Evolutionary conservation across 53 echinoderm and acorn worm species (phyloP).

Genomic region (Paracentrotus lividus): DNA sequence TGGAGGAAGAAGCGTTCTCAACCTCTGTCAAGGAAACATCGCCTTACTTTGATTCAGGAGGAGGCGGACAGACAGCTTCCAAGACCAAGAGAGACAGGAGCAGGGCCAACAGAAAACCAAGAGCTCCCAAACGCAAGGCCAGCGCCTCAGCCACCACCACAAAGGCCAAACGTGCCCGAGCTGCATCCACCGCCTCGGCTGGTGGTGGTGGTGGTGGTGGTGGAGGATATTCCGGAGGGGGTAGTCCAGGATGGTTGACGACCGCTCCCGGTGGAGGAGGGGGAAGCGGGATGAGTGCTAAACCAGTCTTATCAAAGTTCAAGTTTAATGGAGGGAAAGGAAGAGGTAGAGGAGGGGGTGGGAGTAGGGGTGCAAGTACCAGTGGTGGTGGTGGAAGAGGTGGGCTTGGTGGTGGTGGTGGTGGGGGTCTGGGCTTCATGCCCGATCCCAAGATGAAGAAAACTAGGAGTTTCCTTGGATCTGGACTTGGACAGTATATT

Average conservation of each 20-base stretch:
- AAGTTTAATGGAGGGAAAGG: constrained; percentile 67
- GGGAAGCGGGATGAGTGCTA: constrained; percentile 42
- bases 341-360: constrained; percentile 26
- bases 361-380: constrained; percentile 48
- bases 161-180: constrained; percentile 79
- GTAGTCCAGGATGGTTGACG: constrained; percentile 28
- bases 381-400: constrained; percentile 57
- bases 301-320: constrained; percentile 74
- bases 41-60: constrained; percentile 67
- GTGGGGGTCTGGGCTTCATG: constrained; percentile 80
- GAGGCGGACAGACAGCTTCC: background rate
- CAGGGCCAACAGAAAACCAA: constrained; percentile 47
- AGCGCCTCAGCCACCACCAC: constrained; percentile 61
- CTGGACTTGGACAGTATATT: background rate
- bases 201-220: background rate
- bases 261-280: constrained; percentile 21
- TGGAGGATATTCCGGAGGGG: background rate
- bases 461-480: constrained; percentile 76
- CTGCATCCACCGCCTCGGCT: constrained; percentile 64
- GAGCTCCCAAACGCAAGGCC: constrained; percentile 77
- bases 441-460: constrained; percentile 84
- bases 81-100: constrained; percentile 24
- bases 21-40: constrained; percentile 66
- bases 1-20: constrained; percentile 65
- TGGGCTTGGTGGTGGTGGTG: constrained; percentile 54